These are phyloP conservation scores for Liolophura sinensis DNA, from an alignment of 1,140 invertebrate genomes.

Conservation along the genomic window DNA sequence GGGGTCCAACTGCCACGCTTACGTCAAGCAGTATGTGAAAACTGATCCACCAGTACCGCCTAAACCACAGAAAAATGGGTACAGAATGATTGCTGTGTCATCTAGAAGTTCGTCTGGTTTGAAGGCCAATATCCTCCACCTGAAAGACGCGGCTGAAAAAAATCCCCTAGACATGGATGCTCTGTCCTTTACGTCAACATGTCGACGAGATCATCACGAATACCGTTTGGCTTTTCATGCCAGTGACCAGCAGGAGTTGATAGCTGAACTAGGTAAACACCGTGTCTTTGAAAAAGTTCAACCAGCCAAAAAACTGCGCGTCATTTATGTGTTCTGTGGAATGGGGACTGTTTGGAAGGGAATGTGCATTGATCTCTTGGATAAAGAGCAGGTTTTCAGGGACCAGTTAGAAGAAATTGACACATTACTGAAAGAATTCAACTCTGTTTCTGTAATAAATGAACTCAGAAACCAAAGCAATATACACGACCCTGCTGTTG, in stretches of 20 bases:
- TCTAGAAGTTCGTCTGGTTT: no score
- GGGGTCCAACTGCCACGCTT: constrained; percentile 41
- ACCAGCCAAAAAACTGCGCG: not conserved
- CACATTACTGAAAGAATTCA: constrained; percentile 1
- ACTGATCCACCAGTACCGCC: no score
- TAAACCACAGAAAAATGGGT: no score
- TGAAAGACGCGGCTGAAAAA: no score
- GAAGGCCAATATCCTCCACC: no score
- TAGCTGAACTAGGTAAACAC: constrained; percentile 10
- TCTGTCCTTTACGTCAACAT: constrained; percentile 26
- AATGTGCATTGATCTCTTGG: constrained; percentile 32
- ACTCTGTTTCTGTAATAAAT: not conserved
- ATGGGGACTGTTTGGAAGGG: constrained; percentile 36
- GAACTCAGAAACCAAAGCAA: constrained; percentile 3
- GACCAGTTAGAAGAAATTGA: constrained; percentile 67
- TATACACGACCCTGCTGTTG: constrained; percentile 23
- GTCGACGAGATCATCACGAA: no score
- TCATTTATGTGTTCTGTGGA: constrained; percentile 41
- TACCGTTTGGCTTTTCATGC: no score
- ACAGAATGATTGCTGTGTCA: no score
- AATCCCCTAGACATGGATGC: constrained; percentile 7
- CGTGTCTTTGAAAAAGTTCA: no score
- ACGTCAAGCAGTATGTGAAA: constrained; percentile 17
- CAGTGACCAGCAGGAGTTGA: constrained; percentile 1
- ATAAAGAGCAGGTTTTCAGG: constrained; percentile 64